phyloP scores from a whole-genome alignment of 2,888 invertebrate genomes.

The Cryptophagus acutangulus region DNA sequence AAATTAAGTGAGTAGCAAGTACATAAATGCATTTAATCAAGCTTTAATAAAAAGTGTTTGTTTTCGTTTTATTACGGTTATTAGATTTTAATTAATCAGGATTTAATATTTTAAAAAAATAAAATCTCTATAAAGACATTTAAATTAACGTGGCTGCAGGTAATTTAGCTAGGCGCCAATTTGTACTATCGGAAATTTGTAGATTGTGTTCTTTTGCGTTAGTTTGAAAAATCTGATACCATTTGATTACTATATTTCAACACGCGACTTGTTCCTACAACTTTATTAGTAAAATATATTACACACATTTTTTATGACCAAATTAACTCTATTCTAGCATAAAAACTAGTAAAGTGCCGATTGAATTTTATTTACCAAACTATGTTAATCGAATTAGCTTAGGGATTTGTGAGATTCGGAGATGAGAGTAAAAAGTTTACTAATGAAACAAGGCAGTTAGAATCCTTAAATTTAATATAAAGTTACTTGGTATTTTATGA shows the following conservation, averaged over 20 bases:
- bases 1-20: too few relatives aligned
- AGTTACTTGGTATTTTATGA: conserved; percentile 17
- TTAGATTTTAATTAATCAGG: too few relatives aligned
- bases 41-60: too few relatives aligned
- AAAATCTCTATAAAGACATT: conserved; percentile 35
- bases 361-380: conserved; percentile 1
- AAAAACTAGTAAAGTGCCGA: neutral
- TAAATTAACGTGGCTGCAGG: conserved; percentile 31
- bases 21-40: too few relatives aligned
- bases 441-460: conserved; percentile 11
- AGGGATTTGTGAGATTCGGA: conserved; percentile 8
- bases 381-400: conserved; percentile 6
- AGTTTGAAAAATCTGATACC: conserved; percentile 32
- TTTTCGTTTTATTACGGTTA: too few relatives aligned
- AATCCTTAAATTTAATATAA: conserved; percentile 12
- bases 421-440: conserved; percentile 9
- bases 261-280: conserved; percentile 25
- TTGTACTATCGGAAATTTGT: conserved; percentile 32
- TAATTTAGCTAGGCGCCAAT: conserved; percentile 35
- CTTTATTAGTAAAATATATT: conserved; percentile 16
- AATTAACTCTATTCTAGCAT: too few relatives aligned
- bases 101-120: too few relatives aligned
- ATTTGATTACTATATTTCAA: conserved; percentile 17
- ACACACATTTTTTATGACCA: neutral
- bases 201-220: conserved; percentile 32